Evolutionary conservation across 1,140 invertebrate species (phyloP), one percentile per base, ranked within the genome.

Genomic region (Pararge aegeria): DNA sequence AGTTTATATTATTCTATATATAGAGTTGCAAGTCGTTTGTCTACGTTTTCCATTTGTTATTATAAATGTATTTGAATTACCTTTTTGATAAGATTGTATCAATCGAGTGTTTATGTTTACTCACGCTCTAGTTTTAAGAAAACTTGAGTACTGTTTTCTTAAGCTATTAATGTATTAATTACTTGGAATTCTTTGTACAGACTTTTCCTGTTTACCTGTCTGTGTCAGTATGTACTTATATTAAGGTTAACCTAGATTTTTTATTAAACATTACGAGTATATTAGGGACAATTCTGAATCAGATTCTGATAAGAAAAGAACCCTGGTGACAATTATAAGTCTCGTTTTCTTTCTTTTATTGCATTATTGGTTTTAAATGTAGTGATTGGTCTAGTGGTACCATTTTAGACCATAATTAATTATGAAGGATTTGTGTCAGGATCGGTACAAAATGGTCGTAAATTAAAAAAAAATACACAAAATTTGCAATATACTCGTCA

Each of bases 71-170:
- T 67, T 66, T 63, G 61, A 64, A 70, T 64, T 64, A 52, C 61
- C 61, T 56, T 54, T 51, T 24, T 65, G 69, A 71, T 68, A 71
- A 68, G 69, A 71, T 63, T 68, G 24, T 24, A 71, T 55, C 61
- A 52, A 62, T 66, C 53, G 55, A 66, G 62, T 70, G 67, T 67
- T 67, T 56, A 64, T 67, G 65, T 71, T 68, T 68, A 60, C 55
- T 27, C 49, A 59, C 53, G 53, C 59, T 60, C 60, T 29, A 55
- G 37, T 55, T 55, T 55, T 55, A 15, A 55, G 54, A 48, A 48
- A 30, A 29, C 24, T 55, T 18, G 7, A 55, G 54, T 55, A 34
- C 5, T 44, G 54, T 20, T 55, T 27, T 48, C 46, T 49, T 15
- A 27, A 15, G 29, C 46, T 49, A 49, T 9, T 20, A 46, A 46